These are phyloP conservation scores for Drosophila littoralis DNA, from an alignment of 1,140 invertebrate genomes.

Conservation along the genomic window DNA sequence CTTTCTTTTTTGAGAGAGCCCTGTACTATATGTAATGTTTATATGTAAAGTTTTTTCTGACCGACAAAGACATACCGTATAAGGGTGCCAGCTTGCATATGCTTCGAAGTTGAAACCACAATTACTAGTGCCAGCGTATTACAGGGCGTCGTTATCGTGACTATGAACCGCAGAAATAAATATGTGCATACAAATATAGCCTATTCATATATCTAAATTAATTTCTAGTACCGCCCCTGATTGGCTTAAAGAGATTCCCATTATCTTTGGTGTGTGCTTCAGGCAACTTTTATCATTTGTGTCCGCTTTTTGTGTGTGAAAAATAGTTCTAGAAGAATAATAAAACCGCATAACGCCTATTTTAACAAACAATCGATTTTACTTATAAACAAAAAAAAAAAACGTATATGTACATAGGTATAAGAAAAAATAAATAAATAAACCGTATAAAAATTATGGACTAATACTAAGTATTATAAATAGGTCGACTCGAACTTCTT, in stretches of 20 bases:
- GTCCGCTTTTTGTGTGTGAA: not conserved
- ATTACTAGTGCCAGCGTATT: not conserved
- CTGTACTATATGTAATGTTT: too few species aligned
- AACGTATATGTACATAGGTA: slow-evolving; percentile 43
- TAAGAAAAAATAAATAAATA: slow-evolving; percentile 72
- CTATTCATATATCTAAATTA: slow-evolving; percentile 3
- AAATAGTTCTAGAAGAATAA: not conserved
- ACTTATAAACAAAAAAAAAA: slow-evolving; percentile 30
- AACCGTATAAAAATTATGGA: slow-evolving; percentile 34
- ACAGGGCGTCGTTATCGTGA: slow-evolving; percentile 11
- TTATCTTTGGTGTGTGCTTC: not conserved
- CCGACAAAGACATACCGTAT: not conserved
- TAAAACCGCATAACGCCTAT: not conserved
- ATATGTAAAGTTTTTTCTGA: too few species aligned
- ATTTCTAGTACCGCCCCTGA: slow-evolving; percentile 26
- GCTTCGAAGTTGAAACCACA: not conserved
- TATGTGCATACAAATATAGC: not conserved
- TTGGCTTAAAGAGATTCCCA: not conserved
- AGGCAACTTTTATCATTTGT: not conserved
- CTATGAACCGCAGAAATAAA: slow-evolving; percentile 3
- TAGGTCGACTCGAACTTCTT: slow-evolving; percentile 68
- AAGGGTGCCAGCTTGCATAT: too few species aligned
- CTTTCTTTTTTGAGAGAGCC: too few species aligned
- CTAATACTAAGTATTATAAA: slow-evolving; percentile 49
- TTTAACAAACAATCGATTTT: slow-evolving; percentile 53